Percentiles rank a stretch among this genome's conserved stretches.
phyloP scores from a whole-genome alignment of 2,888 invertebrate species.

The Oscheius sp. region DNA sequence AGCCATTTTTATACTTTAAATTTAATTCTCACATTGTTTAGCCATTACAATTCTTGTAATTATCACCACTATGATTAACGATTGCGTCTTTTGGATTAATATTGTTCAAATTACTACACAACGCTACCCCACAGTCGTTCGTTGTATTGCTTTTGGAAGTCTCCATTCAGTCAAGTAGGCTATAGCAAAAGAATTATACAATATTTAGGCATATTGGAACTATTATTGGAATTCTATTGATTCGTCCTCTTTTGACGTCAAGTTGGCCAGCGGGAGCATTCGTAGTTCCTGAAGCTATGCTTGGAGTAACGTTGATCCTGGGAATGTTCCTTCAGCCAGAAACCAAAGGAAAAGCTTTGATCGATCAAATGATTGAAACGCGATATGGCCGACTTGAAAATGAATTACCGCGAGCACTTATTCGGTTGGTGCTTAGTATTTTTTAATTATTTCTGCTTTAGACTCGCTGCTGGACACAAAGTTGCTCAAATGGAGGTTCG shows the following conservation, averaged over 20 bases:
- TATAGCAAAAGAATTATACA: not conserved
- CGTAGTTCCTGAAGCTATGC: constrained; percentile 59
- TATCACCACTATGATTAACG: constrained; percentile 62
- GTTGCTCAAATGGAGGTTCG: constrained; percentile 57
- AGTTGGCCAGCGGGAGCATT: constrained; percentile 56
- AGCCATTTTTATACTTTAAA: not conserved
- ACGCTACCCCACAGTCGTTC: constrained; percentile 66
- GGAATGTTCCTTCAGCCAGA: constrained; percentile 66
- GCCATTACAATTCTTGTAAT: constrained; percentile 54
- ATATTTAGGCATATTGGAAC: constrained; percentile 60
- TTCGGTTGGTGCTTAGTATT: constrained; percentile 37
- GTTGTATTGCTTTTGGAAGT: constrained; percentile 66
- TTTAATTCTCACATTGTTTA: not conserved
- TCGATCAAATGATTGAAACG: constrained; percentile 65
- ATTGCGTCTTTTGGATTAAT: constrained; percentile 66
- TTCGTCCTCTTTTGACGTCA: constrained; percentile 57
- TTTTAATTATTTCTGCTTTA: constrained; percentile 25
- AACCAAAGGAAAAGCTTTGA: constrained; percentile 60
- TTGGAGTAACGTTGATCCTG: constrained; percentile 56
- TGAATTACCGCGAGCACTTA: constrained; percentile 59
- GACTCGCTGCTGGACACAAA: constrained; percentile 63
- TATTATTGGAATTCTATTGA: constrained; percentile 57
- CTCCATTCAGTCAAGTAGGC: constrained; percentile 58
- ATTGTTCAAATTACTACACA: constrained; percentile 64
- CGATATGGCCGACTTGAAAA: constrained; percentile 62